Evolutionary conservation across 2,113 vertebrate genomes (phyloP), one percentile per base, ranked within the genome.

Genomic region (Empidonax traillii): DNA sequence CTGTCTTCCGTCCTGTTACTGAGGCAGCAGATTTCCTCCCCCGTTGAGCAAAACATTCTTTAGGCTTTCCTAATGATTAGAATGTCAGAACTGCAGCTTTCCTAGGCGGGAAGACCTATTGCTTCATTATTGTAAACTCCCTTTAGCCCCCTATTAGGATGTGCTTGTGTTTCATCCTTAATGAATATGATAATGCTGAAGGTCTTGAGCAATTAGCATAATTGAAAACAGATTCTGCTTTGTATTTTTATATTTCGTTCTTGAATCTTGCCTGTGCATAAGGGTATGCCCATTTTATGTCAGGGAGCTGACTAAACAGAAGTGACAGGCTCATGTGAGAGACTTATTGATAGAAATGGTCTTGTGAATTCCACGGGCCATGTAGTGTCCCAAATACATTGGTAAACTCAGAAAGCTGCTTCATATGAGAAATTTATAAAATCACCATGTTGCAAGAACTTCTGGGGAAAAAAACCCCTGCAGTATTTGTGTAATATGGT

Each of bases 11-110:
- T 94, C 69, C 84, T 95, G 86, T 20, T 12, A 85, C 72, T 56
- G 27, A 93, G 91, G 94, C 94, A 75, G 77, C 62, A 68, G 86
- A 62, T 68, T 91, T 96, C 71, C 74, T 95, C 79, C 91, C 91
- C 86, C 5, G 18, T 81, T 61, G 97, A 92, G 95, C 62, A 49
- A 74, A 94, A 71, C 89, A 25, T 96, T 97, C 94, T 87, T 90
- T 66, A 92, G 92, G 65, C 81, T 96, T 89, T 95, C 78, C 49
- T 97, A 96, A 97, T 97, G 94, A 95, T 83, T 75, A 8, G 20
- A 52, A 59, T 97, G 91, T 96, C 90, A 82, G 93, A 95, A 56
- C 75, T 86, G 84, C 82, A 91, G 90, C 80, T 88, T 96, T 96
- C 76, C 91, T 96, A 93, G 90, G 46, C 72, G 51, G 95, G 85